Percentiles rank a stretch among this genome's conserved stretches.
phyloP scores from a whole-genome alignment of 2,888 invertebrate species.

The Nematopogon swammerdamellus region DNA sequence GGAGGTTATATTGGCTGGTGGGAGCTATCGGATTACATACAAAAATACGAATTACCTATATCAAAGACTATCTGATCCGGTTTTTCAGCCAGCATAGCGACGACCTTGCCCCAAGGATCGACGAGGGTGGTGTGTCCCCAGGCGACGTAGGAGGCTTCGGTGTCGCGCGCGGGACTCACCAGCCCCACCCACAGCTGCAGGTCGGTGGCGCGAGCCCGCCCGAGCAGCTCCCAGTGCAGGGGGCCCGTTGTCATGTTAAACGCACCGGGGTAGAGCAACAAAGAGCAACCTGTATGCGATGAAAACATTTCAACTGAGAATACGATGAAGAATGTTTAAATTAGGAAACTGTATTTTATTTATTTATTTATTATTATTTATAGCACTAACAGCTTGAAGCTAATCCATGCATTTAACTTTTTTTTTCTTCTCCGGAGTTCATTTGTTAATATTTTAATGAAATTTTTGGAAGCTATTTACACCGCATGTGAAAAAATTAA shows the following conservation, averaged over 20 bases:
- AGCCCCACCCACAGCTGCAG: conserved; percentile 86
- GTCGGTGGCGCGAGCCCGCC: conserved; percentile 79
- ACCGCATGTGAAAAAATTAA: too few species aligned
- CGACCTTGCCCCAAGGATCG: conserved; percentile 80
- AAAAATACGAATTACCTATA: conserved; percentile 70
- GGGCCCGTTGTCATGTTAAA: conserved; percentile 97
- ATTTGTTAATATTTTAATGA: too few species aligned
- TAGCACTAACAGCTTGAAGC: too few species aligned
- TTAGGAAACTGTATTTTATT: too few species aligned
- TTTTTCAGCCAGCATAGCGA: conserved; percentile 64
- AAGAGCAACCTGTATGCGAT: conserved; percentile 74
- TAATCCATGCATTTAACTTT: too few species aligned
- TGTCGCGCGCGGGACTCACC: conserved; percentile 79
- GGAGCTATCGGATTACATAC: too few species aligned
- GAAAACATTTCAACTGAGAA: conserved; percentile 4
- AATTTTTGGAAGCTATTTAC: too few species aligned
- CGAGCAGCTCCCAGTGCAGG: conserved; percentile 86
- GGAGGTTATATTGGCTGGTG: too few species aligned
- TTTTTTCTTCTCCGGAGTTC: too few species aligned
- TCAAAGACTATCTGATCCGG: conserved; percentile 72
- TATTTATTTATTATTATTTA: too few species aligned
- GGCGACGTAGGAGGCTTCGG: conserved; percentile 71
- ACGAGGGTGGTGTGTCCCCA: conserved; percentile 86
- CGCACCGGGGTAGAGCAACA: conserved; percentile 90
- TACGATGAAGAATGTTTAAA: too few species aligned